These are phyloP conservation scores for Microchirus variegatus DNA, from an alignment of 2,797 vertebrate genomes.

Conservation along the genomic window DNA sequence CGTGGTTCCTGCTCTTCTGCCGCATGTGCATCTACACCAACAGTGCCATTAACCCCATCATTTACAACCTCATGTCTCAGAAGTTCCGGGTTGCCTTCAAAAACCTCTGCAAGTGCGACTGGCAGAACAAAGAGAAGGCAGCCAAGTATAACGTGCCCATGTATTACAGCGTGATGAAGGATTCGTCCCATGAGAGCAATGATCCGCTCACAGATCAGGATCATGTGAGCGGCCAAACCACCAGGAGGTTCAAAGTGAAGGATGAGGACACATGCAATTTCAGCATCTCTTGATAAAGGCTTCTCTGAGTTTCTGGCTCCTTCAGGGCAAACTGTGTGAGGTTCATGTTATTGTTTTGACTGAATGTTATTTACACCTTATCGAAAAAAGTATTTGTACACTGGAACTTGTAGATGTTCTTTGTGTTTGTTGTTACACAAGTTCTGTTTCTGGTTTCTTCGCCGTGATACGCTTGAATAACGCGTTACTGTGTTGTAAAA, in stretches of 20 bases:
- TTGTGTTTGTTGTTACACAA: slow-evolving; percentile 3
- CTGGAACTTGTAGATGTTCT: slow-evolving; percentile 7
- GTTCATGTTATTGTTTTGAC: background rate
- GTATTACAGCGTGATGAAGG: slow-evolving; percentile 83
- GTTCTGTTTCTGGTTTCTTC: slow-evolving; percentile 11
- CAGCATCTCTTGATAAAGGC: slow-evolving; percentile 46
- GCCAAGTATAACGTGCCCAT: slow-evolving; percentile 63
- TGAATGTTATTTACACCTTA: background rate
- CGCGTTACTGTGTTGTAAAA: slow-evolving; percentile 22
- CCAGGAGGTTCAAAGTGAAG: slow-evolving; percentile 51
- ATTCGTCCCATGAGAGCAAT: slow-evolving; percentile 77
- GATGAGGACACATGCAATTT: slow-evolving; percentile 38
- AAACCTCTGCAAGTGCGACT: slow-evolving; percentile 82
- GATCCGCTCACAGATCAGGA: slow-evolving; percentile 77
- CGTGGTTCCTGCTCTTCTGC: slow-evolving; percentile 91
- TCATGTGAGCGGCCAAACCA: slow-evolving; percentile 58
- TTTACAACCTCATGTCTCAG: slow-evolving; percentile 92
- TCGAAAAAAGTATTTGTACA: background rate
- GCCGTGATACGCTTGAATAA: slow-evolving; percentile 8
- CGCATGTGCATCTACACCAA: slow-evolving; percentile 90
- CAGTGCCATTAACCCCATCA: slow-evolving; percentile 89
- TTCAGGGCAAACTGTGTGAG: background rate
- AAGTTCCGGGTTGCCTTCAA: slow-evolving; percentile 88
- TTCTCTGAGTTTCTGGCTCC: background rate
- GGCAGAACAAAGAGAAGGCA: slow-evolving; percentile 44